Evolutionary conservation across 1,140 invertebrate species (phyloP).

Genomic region (Drosophila santomea): DNA sequence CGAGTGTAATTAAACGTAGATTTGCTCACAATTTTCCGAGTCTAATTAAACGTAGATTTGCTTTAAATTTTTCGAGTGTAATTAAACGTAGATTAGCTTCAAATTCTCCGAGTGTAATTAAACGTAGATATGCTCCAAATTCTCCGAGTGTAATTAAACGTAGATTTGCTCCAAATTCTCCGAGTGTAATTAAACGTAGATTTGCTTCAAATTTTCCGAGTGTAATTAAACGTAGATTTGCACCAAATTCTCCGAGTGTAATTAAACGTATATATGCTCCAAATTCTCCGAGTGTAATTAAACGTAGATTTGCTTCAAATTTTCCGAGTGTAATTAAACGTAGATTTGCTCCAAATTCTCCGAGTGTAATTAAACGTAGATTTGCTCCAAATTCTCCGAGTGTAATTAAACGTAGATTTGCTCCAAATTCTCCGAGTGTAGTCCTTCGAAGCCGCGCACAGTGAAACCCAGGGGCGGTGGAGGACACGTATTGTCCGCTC

Average conservation of each 20-base stretch:
- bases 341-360: too few relatives aligned
- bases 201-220: neutral
- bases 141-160: too few relatives aligned
- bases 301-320: neutral
- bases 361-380: neutral
- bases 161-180: neutral
- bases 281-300: too few relatives aligned
- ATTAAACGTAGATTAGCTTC: too few relatives aligned
- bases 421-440: neutral
- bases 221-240: neutral
- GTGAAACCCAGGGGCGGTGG: conserved; percentile 4
- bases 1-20: neutral
- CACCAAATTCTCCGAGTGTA: neutral
- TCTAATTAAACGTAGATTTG: too few relatives aligned
- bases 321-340: too few relatives aligned
- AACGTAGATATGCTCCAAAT: too few relatives aligned
- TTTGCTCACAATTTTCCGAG: too few relatives aligned
- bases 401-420: neutral
- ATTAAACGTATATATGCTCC: neutral
- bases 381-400: neutral
- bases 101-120: neutral
- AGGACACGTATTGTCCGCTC: conserved; percentile 52
- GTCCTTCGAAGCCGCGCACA: neutral
- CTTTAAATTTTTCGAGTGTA: neutral
- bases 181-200: too few relatives aligned